A percentile compares a stretch with the other conserved stretches of the same genome.
These are phyloP conservation scores for Eretmocerus hayati DNA, from an alignment of 2,888 invertebrate genomes.

Conservation along the genomic window DNA sequence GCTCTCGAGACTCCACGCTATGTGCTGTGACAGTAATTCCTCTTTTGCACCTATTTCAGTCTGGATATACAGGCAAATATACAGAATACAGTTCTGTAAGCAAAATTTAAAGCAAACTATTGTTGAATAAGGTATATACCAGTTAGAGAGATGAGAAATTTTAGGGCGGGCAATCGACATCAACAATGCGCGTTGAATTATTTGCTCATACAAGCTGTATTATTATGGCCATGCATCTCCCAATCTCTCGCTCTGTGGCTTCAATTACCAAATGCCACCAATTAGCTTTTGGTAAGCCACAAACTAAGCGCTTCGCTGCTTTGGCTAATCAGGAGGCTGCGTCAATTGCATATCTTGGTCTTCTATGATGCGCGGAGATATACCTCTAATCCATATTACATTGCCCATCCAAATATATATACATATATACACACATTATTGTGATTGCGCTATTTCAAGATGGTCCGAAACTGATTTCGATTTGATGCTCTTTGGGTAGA, in stretches of 20 bases:
- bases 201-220: conserved; percentile 5
- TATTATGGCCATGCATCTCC: conserved; percentile 1
- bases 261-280: conserved; percentile 22
- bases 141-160: background rate
- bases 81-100: too few species aligned
- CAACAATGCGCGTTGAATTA: conserved; percentile 20
- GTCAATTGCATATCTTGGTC: conserved; percentile 20
- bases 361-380: too few species aligned
- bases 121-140: too few species aligned
- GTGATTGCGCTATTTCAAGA: conserved; percentile 7
- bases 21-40: background rate
- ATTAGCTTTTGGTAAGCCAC: conserved; percentile 19
- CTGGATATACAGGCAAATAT: too few species aligned
- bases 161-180: conserved; percentile 1
- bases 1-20: conserved; percentile 4
- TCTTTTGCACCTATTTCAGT: too few species aligned
- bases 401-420: conserved; percentile 4
- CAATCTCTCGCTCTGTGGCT: background rate
- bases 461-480: background rate
- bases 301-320: background rate
- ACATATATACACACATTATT: background rate
- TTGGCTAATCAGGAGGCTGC: conserved; percentile 15
- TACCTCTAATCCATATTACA: conserved; percentile 20
- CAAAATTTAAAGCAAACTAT: too few species aligned
- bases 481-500: background rate